Percentiles rank a stretch among this genome's conserved stretches.
Evolutionary conservation across 64 coral and sea anemone species (phyloP).

Genomic region (Astreopora myriophthalma): DNA sequence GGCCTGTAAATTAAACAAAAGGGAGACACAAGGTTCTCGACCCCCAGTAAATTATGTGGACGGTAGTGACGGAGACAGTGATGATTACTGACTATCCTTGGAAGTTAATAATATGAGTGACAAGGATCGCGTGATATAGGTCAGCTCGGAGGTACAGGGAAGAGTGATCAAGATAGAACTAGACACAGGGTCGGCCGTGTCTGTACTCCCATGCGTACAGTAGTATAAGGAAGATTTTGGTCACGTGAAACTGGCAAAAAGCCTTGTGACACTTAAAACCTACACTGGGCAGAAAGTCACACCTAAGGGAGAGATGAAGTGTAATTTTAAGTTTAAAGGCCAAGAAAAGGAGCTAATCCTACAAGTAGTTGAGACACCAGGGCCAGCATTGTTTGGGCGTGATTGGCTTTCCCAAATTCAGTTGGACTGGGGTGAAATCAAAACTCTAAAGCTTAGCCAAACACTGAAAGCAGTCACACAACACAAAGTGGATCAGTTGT

Average conservation of each 20-base stretch:
- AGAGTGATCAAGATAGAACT: slow-evolving; percentile 60
- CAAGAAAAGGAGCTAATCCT: slow-evolving; percentile 21
- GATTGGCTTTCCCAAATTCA: slow-evolving; percentile 64
- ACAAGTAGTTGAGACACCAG: slow-evolving; percentile 44
- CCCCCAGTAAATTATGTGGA: slow-evolving; percentile 32
- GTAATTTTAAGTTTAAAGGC: slow-evolving; percentile 16
- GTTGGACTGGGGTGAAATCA: slow-evolving; percentile 70
- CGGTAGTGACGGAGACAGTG: neutral
- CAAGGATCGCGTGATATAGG: slow-evolving; percentile 7
- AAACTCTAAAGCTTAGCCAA: slow-evolving; percentile 11
- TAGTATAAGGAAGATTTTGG: slow-evolving; percentile 40
- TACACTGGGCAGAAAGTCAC: slow-evolving; percentile 48
- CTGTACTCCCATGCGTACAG: slow-evolving; percentile 28
- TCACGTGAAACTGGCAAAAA: slow-evolving; percentile 1
- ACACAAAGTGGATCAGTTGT: neutral
- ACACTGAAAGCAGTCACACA: neutral
- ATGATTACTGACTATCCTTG: slow-evolving; percentile 8
- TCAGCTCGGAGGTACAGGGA: slow-evolving; percentile 40
- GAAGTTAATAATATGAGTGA: too few relatives aligned
- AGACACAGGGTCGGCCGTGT: slow-evolving; percentile 54
- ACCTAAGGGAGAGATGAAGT: slow-evolving; percentile 49
- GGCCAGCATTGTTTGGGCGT: slow-evolving; percentile 60
- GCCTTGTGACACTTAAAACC: slow-evolving; percentile 42
- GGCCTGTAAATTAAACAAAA: slow-evolving; percentile 37
- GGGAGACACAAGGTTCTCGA: slow-evolving; percentile 15